These are phyloP conservation scores for Thaleichthys pacificus DNA, from an alignment of 2,797 vertebrate genomes.

Conservation along the genomic window DNA sequence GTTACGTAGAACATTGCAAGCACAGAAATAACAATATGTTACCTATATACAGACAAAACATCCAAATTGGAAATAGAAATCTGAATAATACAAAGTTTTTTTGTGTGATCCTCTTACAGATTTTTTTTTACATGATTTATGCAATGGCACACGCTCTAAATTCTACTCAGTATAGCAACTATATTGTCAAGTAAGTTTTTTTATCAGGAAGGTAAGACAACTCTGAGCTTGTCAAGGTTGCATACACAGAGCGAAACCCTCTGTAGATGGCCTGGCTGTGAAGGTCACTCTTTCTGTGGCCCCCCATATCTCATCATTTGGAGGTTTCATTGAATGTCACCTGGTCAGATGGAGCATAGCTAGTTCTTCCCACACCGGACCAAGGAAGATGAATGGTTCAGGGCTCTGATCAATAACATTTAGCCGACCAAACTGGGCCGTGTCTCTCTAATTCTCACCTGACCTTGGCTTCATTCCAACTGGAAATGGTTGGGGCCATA, in stretches of 20 bases:
- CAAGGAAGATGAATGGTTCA: constrained; percentile 49
- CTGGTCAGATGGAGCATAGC: constrained; percentile 48
- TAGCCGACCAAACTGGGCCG: constrained; percentile 40
- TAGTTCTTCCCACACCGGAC: constrained; percentile 20
- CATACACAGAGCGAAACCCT: constrained; percentile 9
- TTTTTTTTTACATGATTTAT: too few relatives aligned
- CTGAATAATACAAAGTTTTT: too few relatives aligned
- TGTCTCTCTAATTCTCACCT: constrained; percentile 28
- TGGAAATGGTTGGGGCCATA: constrained; percentile 24
- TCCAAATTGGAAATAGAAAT: too few relatives aligned
- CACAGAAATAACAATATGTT: too few relatives aligned
- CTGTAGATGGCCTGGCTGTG: constrained; percentile 33
- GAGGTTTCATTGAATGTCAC: constrained; percentile 47
- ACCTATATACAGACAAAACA: too few relatives aligned
- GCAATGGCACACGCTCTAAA: too few relatives aligned
- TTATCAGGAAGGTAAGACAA: neutral
- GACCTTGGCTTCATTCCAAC: constrained; percentile 43
- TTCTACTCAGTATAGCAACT: too few relatives aligned
- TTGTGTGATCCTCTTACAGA: too few relatives aligned
- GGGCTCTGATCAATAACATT: constrained; percentile 53
- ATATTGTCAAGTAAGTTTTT: neutral
- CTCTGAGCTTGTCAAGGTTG: neutral
- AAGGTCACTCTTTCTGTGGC: constrained; percentile 52
- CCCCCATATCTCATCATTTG: constrained; percentile 68
- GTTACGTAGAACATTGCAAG: too few relatives aligned